Conservation (phyloP, 2,113 vertebrate species). For the Regulus satrapa region DNA sequence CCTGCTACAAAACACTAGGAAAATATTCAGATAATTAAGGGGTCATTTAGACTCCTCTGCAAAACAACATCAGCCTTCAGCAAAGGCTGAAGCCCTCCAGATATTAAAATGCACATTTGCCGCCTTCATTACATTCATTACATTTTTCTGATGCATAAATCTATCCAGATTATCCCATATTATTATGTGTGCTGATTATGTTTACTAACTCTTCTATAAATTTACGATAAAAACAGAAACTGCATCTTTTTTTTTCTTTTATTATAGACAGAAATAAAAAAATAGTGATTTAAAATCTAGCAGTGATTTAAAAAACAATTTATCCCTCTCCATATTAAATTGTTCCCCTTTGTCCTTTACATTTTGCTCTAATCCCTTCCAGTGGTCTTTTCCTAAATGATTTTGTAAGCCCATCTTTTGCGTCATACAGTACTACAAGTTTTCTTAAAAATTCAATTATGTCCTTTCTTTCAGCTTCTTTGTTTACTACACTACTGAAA, state of each 20-base stretch:
- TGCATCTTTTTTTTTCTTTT: neutral
- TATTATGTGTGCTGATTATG: neutral
- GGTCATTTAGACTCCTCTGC: neutral
- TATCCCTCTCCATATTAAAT: neutral
- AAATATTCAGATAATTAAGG: neutral
- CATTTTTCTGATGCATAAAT: neutral
- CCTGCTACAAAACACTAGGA: neutral
- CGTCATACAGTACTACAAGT: neutral
- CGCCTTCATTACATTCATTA: neutral
- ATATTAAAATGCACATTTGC: neutral
- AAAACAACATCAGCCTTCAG: neutral
- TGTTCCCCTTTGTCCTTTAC: neutral
- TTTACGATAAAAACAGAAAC: neutral
- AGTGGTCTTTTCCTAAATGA: neutral
- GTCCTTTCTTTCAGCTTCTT: neutral
- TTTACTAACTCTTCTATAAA: neutral
- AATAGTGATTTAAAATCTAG: neutral
- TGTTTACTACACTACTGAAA: conserved; percentile 4
- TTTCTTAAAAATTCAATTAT: neutral
- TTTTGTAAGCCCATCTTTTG: conserved; percentile 30
- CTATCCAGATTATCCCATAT: neutral
- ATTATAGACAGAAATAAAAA: neutral
- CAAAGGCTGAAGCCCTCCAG: neutral
- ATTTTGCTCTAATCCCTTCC: neutral
- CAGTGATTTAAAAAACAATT: neutral